Evolutionary conservation across 1,140 invertebrate species (phyloP).

Genomic region (Rhopalosiphum padi): DNA sequence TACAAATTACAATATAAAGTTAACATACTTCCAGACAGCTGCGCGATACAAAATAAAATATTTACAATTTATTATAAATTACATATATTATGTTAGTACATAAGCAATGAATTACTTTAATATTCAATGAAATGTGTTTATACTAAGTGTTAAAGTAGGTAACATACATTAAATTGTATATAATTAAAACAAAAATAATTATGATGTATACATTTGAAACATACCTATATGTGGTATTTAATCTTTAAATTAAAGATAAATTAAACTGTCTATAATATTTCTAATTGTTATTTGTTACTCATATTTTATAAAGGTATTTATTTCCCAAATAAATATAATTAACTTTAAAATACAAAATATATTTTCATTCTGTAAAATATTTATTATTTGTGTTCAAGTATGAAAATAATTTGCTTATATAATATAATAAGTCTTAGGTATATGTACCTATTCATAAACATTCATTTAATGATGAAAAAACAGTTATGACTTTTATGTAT

Average conservation of each 20-base stretch:
- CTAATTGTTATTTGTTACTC: background rate
- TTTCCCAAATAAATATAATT: background rate
- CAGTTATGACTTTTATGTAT: background rate
- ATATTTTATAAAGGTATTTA: background rate
- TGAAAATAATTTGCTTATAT: background rate
- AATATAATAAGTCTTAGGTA: background rate
- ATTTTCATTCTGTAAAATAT: background rate
- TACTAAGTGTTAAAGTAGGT: background rate
- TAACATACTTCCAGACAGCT: background rate
- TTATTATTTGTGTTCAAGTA: background rate
- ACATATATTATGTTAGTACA: background rate
- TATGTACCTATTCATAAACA: background rate
- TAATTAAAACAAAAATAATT: background rate
- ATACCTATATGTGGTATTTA: background rate
- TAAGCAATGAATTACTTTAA: background rate
- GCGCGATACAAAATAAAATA: background rate
- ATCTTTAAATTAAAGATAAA: background rate
- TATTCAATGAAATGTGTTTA: background rate
- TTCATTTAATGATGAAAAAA: background rate
- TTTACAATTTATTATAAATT: background rate
- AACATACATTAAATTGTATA: background rate
- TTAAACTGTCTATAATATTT: background rate
- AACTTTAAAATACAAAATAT: background rate
- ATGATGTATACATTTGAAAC: background rate
- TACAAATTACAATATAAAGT: slow-evolving; percentile 18